A percentile compares a stretch with the other conserved stretches of the same genome.
Evolutionary conservation across 2,888 invertebrate genomes (phyloP).

Genomic region (Catocala sponsa): DNA sequence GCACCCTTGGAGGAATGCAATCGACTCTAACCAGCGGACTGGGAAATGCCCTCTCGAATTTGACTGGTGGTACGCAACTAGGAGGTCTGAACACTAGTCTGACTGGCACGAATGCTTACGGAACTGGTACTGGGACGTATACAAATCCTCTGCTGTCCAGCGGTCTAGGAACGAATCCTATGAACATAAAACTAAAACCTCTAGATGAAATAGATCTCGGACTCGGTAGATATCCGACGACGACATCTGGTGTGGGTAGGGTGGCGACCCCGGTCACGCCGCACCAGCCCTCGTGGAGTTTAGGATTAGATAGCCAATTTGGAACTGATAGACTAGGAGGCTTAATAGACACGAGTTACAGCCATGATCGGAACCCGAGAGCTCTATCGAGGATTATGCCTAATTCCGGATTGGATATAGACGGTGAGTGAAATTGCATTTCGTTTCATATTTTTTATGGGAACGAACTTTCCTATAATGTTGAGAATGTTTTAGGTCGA

Average conservation of each 20-base stretch:
- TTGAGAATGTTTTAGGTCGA: constrained; percentile 72
- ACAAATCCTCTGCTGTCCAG: constrained; percentile 90
- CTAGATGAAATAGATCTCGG: constrained; percentile 92
- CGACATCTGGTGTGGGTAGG: constrained; percentile 80
- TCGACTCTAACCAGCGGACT: constrained; percentile 78
- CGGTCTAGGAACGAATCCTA: constrained; percentile 87
- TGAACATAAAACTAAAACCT: constrained; percentile 91
- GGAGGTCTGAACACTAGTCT: constrained; percentile 79
- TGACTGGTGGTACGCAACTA: constrained; percentile 78
- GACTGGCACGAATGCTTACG: constrained; percentile 74
- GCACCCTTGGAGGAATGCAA: constrained; percentile 79
- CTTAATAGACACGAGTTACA: constrained; percentile 87
- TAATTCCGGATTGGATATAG: constrained; percentile 80
- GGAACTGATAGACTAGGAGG: constrained; percentile 87
- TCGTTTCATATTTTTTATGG: constrained; percentile 20
- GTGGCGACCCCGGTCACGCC: constrained; percentile 90
- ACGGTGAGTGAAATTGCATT: constrained; percentile 69
- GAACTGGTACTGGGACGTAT: constrained; percentile 85
- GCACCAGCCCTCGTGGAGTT: constrained; percentile 87
- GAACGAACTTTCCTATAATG: constrained; percentile 19
- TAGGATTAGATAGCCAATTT: constrained; percentile 89
- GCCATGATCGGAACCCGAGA: constrained; percentile 88
- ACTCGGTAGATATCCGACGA: constrained; percentile 86
- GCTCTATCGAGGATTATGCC: constrained; percentile 86
- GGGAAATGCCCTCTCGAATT: constrained; percentile 77